Evolutionary conservation across 1,140 invertebrate species (phyloP), one percentile per base, ranked within the genome.

Genomic region (Sycobia sp.): DNA sequence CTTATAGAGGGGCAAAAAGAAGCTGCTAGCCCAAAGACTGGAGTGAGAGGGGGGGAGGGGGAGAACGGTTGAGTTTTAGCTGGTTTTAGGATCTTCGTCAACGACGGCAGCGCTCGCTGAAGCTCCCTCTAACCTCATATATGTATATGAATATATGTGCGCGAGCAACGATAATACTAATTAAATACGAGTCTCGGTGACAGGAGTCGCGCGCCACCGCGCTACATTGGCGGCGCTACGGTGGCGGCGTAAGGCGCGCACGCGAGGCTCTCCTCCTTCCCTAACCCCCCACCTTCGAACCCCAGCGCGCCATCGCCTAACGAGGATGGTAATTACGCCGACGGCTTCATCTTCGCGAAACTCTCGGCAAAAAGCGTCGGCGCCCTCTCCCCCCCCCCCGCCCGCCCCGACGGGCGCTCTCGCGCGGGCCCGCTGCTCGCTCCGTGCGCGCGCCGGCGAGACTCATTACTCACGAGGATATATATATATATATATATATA

Each of bases 261-360:
- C n/a, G n/a, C n/a, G n/a, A 46, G 51, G 36, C 29, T 7, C 36
- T 44, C 23, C 16, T 38, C n/a, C 27, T 50, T 29, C 22, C 20
- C 34, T 22, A n/a, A 20, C 13, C 11, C 22, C 43, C 36, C 32
- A 16, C 32, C 27, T 13, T 41, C 47, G 7, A 36, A 22, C n/a
- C 29, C 29, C 5, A 32, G 29, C 41, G 36, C 67, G 70, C 71
- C 68, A 71, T 69, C 72, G 71, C 69, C 73, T 79, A 81, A 80
- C 78, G 78, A 81, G 76, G 73, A 74, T 73, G 71, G 76, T 79
- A 81, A 81, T 81, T 81, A 79, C 74, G 70, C 70, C 68, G 71
- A 81, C 76, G 73, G 76, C 76, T 80, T 81, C 77, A 79, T 80
- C 76, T 80, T 78, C 73, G 69, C 70, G 72, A 75, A 75, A 73